Evolutionary conservation across 1,140 invertebrate genomes (phyloP).

Genomic region (Laodelphax striatellus): DNA sequence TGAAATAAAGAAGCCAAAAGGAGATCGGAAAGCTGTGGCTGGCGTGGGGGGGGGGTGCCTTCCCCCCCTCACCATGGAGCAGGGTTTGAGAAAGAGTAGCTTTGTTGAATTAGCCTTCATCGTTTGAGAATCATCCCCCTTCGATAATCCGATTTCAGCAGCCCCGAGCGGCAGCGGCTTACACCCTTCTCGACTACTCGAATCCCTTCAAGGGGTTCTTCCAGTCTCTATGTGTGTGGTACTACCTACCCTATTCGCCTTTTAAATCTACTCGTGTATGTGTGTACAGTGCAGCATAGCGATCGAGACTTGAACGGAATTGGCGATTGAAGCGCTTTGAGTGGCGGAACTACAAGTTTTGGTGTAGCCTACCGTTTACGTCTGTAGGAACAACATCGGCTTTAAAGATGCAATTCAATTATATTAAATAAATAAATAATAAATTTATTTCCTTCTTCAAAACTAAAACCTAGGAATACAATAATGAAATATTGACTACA

Average conservation of each 20-base stretch:
- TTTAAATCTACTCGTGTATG: slow-evolving; percentile 29
- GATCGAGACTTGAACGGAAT: background rate
- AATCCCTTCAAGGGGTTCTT: slow-evolving; percentile 34
- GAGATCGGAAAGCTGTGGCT: background rate
- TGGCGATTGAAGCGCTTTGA: background rate
- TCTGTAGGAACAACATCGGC: too few species aligned
- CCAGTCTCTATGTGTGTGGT: slow-evolving; percentile 15
- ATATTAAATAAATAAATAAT: too few species aligned
- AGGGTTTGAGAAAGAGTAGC: background rate
- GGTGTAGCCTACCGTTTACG: background rate
- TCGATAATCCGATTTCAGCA: slow-evolving; percentile 17
- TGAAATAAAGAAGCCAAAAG: background rate
- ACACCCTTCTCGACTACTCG: slow-evolving; percentile 19
- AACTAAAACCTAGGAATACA: too few species aligned
- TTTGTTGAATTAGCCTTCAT: slow-evolving; percentile 15
- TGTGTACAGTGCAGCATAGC: slow-evolving; percentile 25
- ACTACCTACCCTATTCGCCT: slow-evolving; percentile 32
- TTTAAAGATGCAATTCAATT: too few species aligned
- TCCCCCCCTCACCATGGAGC: background rate
- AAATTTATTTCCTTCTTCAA: too few species aligned
- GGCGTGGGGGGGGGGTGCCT: background rate
- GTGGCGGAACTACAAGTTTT: too few species aligned
- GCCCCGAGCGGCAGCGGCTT: too few species aligned
- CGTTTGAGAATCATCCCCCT: slow-evolving; percentile 17
- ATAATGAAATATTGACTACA: too few species aligned